Conservation (phyloP, 2,888 invertebrate species). For the Cecidostiba fungosa region DNA sequence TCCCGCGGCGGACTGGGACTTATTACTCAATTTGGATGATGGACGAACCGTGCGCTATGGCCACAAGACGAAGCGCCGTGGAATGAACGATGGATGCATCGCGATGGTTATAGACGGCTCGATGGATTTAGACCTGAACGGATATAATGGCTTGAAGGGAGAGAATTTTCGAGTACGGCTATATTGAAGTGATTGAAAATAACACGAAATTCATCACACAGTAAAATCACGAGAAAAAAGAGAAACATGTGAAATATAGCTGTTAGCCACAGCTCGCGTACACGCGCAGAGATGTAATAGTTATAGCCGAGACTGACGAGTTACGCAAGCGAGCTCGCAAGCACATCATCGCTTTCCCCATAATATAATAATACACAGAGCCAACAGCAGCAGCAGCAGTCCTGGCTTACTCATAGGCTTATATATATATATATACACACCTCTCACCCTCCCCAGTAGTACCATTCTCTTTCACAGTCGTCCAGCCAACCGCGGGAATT, state of each 20-base stretch:
- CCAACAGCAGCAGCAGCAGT: neutral
- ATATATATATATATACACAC: conserved; percentile 49
- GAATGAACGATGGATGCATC: conserved; percentile 51
- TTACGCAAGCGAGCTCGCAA: neutral
- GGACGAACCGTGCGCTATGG: conserved; percentile 66
- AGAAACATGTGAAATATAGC: neutral
- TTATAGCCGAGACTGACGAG: neutral
- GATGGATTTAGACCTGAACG: conserved; percentile 9
- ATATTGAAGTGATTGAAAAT: neutral
- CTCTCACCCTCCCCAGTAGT: conserved; percentile 50
- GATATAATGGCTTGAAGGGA: conserved; percentile 5
- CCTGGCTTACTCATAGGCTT: conserved; percentile 12
- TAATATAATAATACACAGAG: conserved; percentile 5
- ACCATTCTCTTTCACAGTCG: conserved; percentile 53
- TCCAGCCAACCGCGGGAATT: conserved; percentile 67
- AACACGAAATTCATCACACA: neutral
- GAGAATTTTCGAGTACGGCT: neutral
- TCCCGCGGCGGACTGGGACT: conserved; percentile 68
- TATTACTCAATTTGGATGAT: conserved; percentile 78
- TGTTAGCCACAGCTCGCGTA: neutral
- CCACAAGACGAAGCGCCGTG: neutral
- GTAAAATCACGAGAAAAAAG: neutral
- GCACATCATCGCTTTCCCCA: conserved; percentile 6
- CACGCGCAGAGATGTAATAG: neutral
- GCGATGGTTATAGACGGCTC: conserved; percentile 16